Base-by-base conservation (phyloP, 2,888 invertebrate species). In the Nasonovia ribisnigri region DNA sequence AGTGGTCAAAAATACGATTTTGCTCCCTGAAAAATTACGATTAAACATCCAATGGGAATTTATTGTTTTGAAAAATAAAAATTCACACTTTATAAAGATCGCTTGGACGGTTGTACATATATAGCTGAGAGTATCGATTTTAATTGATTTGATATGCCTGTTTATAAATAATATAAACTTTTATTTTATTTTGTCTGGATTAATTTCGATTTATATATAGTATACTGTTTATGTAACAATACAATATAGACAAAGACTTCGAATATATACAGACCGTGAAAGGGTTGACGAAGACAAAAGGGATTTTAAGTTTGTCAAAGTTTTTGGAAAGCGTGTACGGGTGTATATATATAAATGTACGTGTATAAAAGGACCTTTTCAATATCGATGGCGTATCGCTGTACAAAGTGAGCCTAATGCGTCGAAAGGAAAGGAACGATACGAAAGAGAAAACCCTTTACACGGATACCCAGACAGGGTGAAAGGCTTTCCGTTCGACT, bases 401-500 rank as follows among this genome's bases (percentile, higher is more conserved):
- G 93, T 90, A 93, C 93, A 93, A 93, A 93, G 93, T 93, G 93
- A 90, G 90, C 43, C 90, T 93, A 93, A 93, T 93, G 90, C 93
- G 90, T 48, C 86, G 86, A 84, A 87, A 90, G 90, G 93, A 90
- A 93, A 93, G 93, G 90, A 93, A 93, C 86, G 93, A 93, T 90
- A 84, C 60, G 93, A 93, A 93, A 93, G 89, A 84, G 93, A 89
- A 90, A 93, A 93, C 93, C 90, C 93, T 93, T 93, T 93, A 93
- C 93, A 93, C 90, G 90, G 93, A 90, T 93, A 93, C 60, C 60
- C 86, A 42, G 86, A 51, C 93, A 90, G 90, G 90, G 93, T 90
- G 93, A 93, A 93, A 86, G 86, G 90, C 90, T 93, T 93, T 93
- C 87, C 89, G 43, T 93, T 93, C 87, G n/a, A 84, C 93, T 90